A percentile compares a stretch with the other conserved stretches of the same genome.
Conservation (phyloP, 1,140 invertebrate species). For the Glossosoma conforme region DNA sequence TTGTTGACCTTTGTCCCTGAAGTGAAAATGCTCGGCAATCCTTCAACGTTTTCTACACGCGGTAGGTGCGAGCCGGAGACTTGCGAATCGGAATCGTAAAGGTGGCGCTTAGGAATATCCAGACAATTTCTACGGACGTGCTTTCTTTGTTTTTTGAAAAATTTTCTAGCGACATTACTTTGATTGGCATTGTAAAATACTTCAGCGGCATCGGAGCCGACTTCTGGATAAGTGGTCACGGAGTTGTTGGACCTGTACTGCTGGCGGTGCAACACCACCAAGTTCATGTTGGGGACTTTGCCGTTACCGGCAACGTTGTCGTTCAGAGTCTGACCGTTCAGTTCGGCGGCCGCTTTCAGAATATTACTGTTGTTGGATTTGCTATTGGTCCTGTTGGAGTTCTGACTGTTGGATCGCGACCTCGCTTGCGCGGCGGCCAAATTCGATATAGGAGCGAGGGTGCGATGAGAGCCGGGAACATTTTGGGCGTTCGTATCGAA, state of each 20-base stretch:
- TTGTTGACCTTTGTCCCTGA: constrained; percentile 71
- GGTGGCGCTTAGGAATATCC: constrained; percentile 58
- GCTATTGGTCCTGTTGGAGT: constrained; percentile 51
- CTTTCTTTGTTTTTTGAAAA: constrained; percentile 82
- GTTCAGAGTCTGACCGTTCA: constrained; percentile 45
- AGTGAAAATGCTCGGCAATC: constrained; percentile 60
- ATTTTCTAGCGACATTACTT: constrained; percentile 85
- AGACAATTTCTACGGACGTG: constrained; percentile 73
- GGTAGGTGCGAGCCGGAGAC: constrained; percentile 48
- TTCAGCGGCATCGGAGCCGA: constrained; percentile 56
- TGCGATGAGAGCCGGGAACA: constrained; percentile 46
- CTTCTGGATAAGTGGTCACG: constrained; percentile 64
- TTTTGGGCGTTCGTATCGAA: constrained; percentile 58
- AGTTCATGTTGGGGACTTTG: constrained; percentile 54
- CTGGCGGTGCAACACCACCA: constrained; percentile 62
- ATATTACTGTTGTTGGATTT: constrained; percentile 53
- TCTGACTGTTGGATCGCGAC: constrained; percentile 58
- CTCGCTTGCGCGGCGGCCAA: constrained; percentile 36
- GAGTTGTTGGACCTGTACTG: constrained; percentile 66
- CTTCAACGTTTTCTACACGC: constrained; percentile 51
- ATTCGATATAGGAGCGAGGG: constrained; percentile 35
- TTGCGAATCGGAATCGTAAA: constrained; percentile 58
- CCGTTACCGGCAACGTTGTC: constrained; percentile 41
- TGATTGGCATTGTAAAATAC: constrained; percentile 92
- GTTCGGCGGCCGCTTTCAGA: constrained; percentile 49